These are phyloP conservation scores for Masnerella sp. DNA, from an alignment of 2,888 invertebrate genomes.

Conservation along the genomic window DNA sequence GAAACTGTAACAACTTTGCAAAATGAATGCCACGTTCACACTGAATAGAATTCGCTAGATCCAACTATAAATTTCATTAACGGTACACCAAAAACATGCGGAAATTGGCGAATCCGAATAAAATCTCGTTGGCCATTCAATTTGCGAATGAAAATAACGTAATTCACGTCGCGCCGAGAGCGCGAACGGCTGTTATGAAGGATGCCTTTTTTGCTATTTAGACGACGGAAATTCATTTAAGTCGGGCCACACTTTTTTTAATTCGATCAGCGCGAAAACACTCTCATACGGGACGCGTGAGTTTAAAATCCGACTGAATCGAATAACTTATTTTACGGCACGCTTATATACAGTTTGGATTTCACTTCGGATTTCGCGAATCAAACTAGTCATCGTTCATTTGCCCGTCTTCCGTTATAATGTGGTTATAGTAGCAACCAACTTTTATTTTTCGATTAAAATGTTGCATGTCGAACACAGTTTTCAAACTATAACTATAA, in stretches of 20 bases:
- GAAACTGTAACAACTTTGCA: slow-evolving; percentile 53
- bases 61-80: slow-evolving; percentile 58
- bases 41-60: slow-evolving; percentile 32
- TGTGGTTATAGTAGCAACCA: too few species aligned
- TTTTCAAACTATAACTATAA: too few species aligned
- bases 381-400: too few species aligned
- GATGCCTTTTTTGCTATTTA: slow-evolving; percentile 26
- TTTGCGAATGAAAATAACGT: slow-evolving; percentile 46
- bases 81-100: slow-evolving; percentile 36
- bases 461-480: too few species aligned
- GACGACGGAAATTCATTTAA: slow-evolving; percentile 22
- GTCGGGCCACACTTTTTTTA: slow-evolving; percentile 1
- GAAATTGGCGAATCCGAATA: slow-evolving; percentile 42
- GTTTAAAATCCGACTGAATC: too few species aligned
- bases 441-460: too few species aligned
- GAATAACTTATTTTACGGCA: too few species aligned
- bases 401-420: too few species aligned
- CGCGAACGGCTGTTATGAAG: slow-evolving; percentile 11
- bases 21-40: slow-evolving; percentile 53
- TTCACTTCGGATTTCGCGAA: too few species aligned
- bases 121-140: slow-evolving; percentile 50
- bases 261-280: too few species aligned
- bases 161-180: slow-evolving; percentile 29
- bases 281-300: too few species aligned
- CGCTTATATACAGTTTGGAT: too few species aligned